Percentiles rank a stretch among this genome's conserved stretches.
Conservation (phyloP, 2,888 invertebrate species). For the Spialia ferax region DNA sequence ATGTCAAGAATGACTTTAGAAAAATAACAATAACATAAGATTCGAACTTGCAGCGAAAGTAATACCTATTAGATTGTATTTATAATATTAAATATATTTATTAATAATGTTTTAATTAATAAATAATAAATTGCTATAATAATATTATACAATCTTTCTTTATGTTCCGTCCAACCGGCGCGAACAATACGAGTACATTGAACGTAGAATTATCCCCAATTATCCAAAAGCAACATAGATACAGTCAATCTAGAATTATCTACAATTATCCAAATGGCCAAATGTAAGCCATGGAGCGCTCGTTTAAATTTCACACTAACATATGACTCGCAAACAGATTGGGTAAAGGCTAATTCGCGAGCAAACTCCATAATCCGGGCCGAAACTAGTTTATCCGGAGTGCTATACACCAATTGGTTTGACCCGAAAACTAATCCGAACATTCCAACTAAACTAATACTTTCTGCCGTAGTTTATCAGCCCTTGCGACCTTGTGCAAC, state of each 20-base stretch:
- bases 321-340: slow-evolving; percentile 34
- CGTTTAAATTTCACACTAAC: slow-evolving; percentile 14
- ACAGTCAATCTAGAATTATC: not conserved
- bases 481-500: slow-evolving; percentile 9
- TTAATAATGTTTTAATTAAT: too few species aligned
- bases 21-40: too few species aligned
- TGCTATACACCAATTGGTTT: slow-evolving; percentile 28
- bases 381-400: slow-evolving; percentile 25
- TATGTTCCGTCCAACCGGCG: too few species aligned
- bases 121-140: too few species aligned
- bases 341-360: slow-evolving; percentile 34
- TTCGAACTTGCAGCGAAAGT: too few species aligned
- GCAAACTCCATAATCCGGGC: slow-evolving; percentile 32
- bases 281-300: not conserved
- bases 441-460: slow-evolving; percentile 36
- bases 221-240: not conserved
- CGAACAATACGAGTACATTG: too few species aligned
- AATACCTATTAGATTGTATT: too few species aligned
- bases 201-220: too few species aligned
- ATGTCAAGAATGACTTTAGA: too few species aligned
- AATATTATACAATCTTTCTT: too few species aligned
- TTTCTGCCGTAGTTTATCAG: slow-evolving; percentile 22
- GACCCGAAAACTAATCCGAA: slow-evolving; percentile 33
- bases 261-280: not conserved
- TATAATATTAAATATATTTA: too few species aligned